Conservation (phyloP, 1,140 invertebrate species). For the Panagrolaimus sp. region DNA sequence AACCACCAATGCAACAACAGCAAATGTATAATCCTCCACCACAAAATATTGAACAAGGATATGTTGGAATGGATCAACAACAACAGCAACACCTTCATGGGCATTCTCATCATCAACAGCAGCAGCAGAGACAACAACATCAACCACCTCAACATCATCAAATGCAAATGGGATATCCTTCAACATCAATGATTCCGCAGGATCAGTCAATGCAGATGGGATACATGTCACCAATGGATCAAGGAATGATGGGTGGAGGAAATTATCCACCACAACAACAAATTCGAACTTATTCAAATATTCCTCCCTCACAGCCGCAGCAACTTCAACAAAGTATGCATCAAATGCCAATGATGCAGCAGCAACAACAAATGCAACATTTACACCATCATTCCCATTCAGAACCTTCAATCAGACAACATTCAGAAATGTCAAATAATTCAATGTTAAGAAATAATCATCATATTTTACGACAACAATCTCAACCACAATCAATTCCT, state of each 20-base stretch:
- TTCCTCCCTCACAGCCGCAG: background rate
- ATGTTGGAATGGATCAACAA: too few relatives aligned
- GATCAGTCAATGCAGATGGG: background rate
- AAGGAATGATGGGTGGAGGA: background rate
- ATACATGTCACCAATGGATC: background rate
- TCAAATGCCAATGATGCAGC: background rate
- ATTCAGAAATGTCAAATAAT: too few relatives aligned
- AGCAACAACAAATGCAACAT: background rate
- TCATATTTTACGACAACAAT: too few relatives aligned
- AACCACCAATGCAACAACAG: too few relatives aligned
- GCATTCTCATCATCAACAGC: too few relatives aligned
- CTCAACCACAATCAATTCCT: too few relatives aligned
- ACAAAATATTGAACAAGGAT: too few relatives aligned
- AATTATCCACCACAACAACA: background rate
- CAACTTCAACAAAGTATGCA: background rate
- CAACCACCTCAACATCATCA: background rate
- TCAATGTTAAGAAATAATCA: too few relatives aligned
- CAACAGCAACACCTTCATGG: too few relatives aligned
- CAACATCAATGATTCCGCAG: background rate
- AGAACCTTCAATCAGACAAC: background rate
- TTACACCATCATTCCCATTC: background rate
- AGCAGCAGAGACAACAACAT: background rate
- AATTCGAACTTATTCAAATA: background rate
- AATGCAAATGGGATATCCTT: background rate
- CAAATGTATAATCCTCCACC: too few relatives aligned